Evolutionary conservation across 2,888 invertebrate genomes (phyloP).

Genomic region (Eristalinus aeneus): DNA sequence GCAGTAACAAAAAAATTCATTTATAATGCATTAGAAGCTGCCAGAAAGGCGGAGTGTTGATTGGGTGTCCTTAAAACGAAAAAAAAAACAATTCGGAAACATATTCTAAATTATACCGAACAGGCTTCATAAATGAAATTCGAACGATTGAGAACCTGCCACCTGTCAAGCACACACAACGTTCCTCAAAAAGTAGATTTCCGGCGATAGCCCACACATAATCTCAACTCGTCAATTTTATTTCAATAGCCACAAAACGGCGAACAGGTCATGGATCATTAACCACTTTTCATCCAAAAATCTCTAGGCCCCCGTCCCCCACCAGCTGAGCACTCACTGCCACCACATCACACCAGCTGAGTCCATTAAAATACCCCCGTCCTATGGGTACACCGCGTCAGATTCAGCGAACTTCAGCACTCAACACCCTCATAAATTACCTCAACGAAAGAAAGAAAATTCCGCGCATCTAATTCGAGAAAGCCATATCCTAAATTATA

Average conservation of each 20-base stretch:
- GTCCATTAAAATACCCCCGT: conserved; percentile 6
- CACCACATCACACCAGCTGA: neutral
- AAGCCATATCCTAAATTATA: conserved; percentile 1
- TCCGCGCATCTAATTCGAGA: conserved; percentile 8
- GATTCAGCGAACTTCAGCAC: neutral
- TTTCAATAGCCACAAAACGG: neutral
- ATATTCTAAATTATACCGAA: too few species aligned
- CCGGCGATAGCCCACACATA: too few species aligned
- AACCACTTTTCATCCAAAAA: neutral
- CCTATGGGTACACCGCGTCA: conserved; percentile 15
- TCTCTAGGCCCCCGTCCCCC: neutral
- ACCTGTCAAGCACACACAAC: neutral
- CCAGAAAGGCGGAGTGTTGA: too few species aligned
- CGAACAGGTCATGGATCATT: neutral
- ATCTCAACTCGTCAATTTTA: neutral
- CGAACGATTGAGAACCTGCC: too few species aligned
- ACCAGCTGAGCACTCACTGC: neutral
- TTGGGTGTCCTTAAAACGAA: too few species aligned
- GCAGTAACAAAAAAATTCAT: too few species aligned
- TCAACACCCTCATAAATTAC: conserved; percentile 24
- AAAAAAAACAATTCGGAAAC: too few species aligned
- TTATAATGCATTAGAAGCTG: too few species aligned
- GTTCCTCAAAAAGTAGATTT: too few species aligned
- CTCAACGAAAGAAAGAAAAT: neutral
- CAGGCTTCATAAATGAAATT: too few species aligned